A percentile compares a stretch with the other conserved stretches of the same genome.
Conservation (phyloP, 2,888 invertebrate genomes). For the Mesorhabditis belari region DNA sequence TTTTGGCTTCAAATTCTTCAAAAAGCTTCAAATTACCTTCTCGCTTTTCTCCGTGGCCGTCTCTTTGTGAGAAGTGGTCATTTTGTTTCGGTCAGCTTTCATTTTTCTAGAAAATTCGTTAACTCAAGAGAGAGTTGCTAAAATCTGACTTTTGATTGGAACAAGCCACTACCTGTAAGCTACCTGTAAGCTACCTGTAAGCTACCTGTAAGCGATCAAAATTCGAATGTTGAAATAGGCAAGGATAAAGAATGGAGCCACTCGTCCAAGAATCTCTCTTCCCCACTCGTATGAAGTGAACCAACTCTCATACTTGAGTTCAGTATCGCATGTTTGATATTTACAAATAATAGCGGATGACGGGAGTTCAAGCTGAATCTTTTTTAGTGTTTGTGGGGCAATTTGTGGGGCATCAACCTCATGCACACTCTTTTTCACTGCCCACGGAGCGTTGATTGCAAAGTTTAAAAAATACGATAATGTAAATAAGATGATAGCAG, state of each 20-base stretch:
- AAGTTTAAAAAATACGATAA: slow-evolving; percentile 32
- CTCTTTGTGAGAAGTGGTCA: slow-evolving; percentile 38
- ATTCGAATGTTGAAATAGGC: slow-evolving; percentile 57
- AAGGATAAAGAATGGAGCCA: slow-evolving; percentile 57
- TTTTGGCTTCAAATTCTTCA: not conserved
- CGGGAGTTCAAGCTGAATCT: not conserved
- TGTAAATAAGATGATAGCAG: not conserved
- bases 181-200: slow-evolving; percentile 36
- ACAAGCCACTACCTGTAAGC: not conserved
- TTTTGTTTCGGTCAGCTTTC: slow-evolving; percentile 52
- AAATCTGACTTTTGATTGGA: not conserved
- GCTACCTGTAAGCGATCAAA: slow-evolving; percentile 55
- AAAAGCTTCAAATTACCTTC: slow-evolving; percentile 6
- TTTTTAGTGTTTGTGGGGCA: not conserved
- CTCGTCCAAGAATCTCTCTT: slow-evolving; percentile 54
- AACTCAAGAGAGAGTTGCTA: too few species aligned
- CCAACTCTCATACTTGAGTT: slow-evolving; percentile 31
- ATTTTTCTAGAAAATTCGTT: slow-evolving; percentile 47
- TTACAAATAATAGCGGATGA: slow-evolving; percentile 21
- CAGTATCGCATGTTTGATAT: slow-evolving; percentile 49
- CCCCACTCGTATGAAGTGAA: slow-evolving; percentile 42
- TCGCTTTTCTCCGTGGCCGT: slow-evolving; percentile 37
- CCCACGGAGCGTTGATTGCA: slow-evolving; percentile 50
- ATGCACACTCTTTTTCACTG: slow-evolving; percentile 47
- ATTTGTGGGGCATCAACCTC: slow-evolving; percentile 6